Percentiles rank a stretch among this genome's conserved stretches.
Evolutionary conservation across 2,113 vertebrate species (phyloP).

Genomic region (Nematolebias whitei): DNA sequence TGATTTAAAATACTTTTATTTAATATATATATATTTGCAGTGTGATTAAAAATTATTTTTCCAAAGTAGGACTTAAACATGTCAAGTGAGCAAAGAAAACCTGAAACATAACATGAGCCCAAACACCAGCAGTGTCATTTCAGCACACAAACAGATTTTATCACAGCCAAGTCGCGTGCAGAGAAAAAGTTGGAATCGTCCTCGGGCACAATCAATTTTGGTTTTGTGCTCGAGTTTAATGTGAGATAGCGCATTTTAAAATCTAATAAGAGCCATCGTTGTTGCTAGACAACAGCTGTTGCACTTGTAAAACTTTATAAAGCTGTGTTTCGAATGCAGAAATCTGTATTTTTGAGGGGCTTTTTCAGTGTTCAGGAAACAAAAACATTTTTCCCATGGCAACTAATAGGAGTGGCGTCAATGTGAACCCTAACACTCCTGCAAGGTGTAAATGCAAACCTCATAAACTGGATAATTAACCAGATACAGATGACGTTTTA

Average conservation of each 20-base stretch:
- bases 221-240: background rate
- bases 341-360: no score
- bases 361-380: background rate
- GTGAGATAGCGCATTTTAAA: background rate
- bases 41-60: background rate
- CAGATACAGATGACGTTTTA: constrained; percentile 11
- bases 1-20: no score
- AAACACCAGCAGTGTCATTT: background rate
- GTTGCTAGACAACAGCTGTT: background rate
- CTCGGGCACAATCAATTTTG: background rate
- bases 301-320: background rate
- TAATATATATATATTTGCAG: no score
- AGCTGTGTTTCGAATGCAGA: no score
- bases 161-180: background rate
- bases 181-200: constrained; percentile 7
- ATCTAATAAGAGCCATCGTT: background rate
- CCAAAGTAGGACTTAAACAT: no score
- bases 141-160: background rate
- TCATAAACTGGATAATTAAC: constrained; percentile 13
- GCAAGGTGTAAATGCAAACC: constrained; percentile 6
- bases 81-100: no score
- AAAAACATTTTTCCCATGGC: background rate
- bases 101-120: background rate
- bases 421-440: no score
- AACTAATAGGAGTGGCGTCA: no score